A percentile compares a stretch with the other conserved stretches of the same genome.
Conservation (phyloP, 2,797 vertebrate genomes). For the Esox lucius region DNA sequence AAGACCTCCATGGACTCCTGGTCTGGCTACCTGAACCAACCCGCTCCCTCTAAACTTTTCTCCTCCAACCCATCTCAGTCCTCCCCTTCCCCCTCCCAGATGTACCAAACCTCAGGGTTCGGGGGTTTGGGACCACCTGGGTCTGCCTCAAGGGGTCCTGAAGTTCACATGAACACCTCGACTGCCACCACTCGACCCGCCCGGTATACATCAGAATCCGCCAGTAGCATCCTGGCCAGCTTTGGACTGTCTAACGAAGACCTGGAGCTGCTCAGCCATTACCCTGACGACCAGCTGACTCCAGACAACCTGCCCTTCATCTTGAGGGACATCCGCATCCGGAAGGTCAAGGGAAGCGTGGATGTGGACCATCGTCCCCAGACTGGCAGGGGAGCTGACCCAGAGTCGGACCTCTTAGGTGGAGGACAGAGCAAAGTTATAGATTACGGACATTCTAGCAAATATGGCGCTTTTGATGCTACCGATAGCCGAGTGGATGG, state of each 20-base stretch:
- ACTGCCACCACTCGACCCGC: constrained; percentile 58
- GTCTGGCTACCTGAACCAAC: constrained; percentile 45
- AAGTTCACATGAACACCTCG: constrained; percentile 4
- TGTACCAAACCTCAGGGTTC: constrained; percentile 48
- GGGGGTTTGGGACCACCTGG: constrained; percentile 8
- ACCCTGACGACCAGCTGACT: constrained; percentile 90
- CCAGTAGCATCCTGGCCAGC: constrained; percentile 87
- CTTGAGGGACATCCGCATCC: constrained; percentile 85
- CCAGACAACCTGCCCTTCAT: constrained; percentile 92
- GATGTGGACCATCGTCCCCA: constrained; percentile 28
- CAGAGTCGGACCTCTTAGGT: constrained; percentile 35
- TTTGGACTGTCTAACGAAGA: constrained; percentile 94
- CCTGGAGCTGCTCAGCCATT: constrained; percentile 88
- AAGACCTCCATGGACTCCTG: constrained; percentile 22
- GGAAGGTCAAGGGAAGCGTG: constrained; percentile 77
- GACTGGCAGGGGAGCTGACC: constrained; percentile 2
- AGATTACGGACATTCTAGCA: constrained; percentile 91
- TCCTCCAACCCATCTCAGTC: constrained; percentile 49
- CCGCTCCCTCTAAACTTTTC: constrained; percentile 28
- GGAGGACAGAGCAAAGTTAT: constrained; percentile 82
- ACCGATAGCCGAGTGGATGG: constrained; percentile 11
- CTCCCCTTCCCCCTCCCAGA: constrained; percentile 31
- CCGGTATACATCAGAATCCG: constrained; percentile 87
- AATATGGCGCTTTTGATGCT: constrained; percentile 67
- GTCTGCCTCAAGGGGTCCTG: constrained; percentile 21